Percentiles rank a stretch among this genome's conserved stretches.
These are phyloP conservation scores for Prunella fulvescens DNA, from an alignment of 2,113 vertebrate genomes.

Conservation along the genomic window DNA sequence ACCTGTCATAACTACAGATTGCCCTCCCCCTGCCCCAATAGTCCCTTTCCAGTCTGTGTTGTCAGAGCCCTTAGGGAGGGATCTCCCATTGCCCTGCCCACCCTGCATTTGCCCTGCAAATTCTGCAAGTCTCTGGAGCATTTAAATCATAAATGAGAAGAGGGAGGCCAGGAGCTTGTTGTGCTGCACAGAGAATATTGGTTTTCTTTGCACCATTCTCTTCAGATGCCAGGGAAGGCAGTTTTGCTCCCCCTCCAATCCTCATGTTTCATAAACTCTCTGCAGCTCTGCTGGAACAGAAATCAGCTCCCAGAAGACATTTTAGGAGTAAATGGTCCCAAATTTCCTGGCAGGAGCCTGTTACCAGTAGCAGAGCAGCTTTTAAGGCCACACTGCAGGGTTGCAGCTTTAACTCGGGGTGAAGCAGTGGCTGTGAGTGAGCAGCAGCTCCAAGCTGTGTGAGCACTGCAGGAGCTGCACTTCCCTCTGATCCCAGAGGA, in stretches of 20 bases:
- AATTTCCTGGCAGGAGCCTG: neutral
- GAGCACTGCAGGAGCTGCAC: neutral
- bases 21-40: fast-evolving
- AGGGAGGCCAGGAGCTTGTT: neutral
- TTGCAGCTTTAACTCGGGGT: neutral
- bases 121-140: neutral
- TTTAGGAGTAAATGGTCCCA: neutral
- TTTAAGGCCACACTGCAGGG: neutral
- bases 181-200: neutral
- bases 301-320: neutral
- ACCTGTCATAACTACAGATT: neutral
- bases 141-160: neutral
- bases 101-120: neutral
- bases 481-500: neutral
- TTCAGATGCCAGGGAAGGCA: neutral
- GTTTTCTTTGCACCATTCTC: neutral
- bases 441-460: fast-evolving
- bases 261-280: neutral
- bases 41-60: fast-evolving
- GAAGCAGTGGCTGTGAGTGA: fast-evolving
- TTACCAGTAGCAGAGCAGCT: neutral
- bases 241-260: neutral
- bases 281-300: neutral
- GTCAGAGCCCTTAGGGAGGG: neutral
- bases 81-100: neutral